A percentile compares a stretch with the other conserved stretches of the same genome.
Conservation (phyloP, 2,888 invertebrate genomes). For the Cylindroiulus punctatus region DNA sequence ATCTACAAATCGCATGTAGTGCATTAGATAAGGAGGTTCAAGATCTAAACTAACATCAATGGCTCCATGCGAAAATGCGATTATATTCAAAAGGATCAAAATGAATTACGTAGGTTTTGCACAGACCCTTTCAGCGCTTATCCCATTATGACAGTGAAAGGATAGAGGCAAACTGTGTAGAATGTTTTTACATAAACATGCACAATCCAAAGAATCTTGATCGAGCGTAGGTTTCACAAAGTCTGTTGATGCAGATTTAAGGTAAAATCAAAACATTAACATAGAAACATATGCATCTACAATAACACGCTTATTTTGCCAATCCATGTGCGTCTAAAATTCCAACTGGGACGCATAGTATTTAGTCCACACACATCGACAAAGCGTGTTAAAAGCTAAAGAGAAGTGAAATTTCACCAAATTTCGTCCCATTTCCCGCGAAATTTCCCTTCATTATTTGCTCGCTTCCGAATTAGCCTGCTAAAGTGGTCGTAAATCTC, state of each 20-base stretch:
- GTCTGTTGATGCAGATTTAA: too few relatives aligned
- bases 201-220: neutral
- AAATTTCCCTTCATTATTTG: neutral
- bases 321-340: too few relatives aligned
- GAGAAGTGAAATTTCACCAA: neutral
- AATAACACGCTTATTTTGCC: too few relatives aligned
- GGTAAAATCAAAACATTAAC: too few relatives aligned
- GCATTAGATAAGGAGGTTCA: neutral
- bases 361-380: too few relatives aligned
- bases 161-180: neutral
- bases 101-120: neutral
- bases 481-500: neutral
- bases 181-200: neutral
- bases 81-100: constrained; percentile 6
- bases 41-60: constrained; percentile 29
- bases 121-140: constrained; percentile 5
- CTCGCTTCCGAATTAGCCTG: neutral
- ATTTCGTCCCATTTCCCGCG: neutral
- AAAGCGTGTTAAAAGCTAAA: too few relatives aligned
- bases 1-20: neutral
- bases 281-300: too few relatives aligned
- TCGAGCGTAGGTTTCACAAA: too few relatives aligned
- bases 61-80: constrained; percentile 31
- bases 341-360: too few relatives aligned
- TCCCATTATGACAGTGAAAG: neutral